Conservation (phyloP, 2,797 vertebrate species). For the Hipposideros larvatus region DNA sequence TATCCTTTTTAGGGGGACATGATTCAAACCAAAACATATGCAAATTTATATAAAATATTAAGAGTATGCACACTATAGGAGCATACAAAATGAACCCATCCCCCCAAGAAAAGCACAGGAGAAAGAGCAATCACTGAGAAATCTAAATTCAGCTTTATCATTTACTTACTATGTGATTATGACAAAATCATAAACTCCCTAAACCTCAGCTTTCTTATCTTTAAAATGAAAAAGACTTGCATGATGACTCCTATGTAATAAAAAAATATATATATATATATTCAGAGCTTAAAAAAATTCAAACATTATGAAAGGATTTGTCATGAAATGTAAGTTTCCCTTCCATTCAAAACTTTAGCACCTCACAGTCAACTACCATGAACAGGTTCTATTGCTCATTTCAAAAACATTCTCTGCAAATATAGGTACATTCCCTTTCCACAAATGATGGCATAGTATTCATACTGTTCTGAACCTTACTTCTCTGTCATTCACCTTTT, state of each 20-base stretch:
- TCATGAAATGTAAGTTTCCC: not conserved
- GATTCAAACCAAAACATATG: not conserved
- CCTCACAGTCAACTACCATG: not conserved
- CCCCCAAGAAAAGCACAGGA: not conserved
- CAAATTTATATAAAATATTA: not conserved
- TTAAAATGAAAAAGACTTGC: not conserved
- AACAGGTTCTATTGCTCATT: not conserved
- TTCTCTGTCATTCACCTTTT: not conserved
- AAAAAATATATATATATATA: not conserved
- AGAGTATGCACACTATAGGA: not conserved
- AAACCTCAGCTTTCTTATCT: not conserved
- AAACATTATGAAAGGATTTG: not conserved
- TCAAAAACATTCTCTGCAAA: not conserved
- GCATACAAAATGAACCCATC: not conserved
- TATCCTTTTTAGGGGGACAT: not conserved
- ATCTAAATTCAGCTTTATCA: not conserved
- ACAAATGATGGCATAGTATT: not conserved
- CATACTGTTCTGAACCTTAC: not conserved
- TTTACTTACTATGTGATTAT: not conserved
- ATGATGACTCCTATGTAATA: not conserved
- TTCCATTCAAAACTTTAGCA: constrained; percentile 74
- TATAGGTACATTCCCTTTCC: not conserved
- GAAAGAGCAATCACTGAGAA: not conserved
- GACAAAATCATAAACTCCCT: not conserved
- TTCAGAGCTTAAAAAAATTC: not conserved